phyloP scores from a whole-genome alignment of 2,888 invertebrate species.

The Oligia latruncula region DNA sequence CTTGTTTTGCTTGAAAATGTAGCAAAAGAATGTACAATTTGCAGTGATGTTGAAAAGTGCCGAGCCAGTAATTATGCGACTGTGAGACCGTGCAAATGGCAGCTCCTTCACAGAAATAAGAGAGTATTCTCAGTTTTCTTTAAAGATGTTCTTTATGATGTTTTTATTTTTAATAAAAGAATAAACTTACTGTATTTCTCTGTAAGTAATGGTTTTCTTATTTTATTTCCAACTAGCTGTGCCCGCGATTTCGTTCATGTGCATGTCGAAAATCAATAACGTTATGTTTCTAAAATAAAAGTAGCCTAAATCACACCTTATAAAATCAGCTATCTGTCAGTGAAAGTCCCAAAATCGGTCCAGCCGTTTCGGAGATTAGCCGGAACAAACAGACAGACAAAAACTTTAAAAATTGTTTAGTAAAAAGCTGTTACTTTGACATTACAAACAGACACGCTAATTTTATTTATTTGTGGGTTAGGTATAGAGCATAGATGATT shows the following conservation, averaged over 20 bases:
- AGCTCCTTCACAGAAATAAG: constrained; percentile 56
- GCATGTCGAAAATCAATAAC: no score
- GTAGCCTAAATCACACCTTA: no score
- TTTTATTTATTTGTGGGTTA: not conserved
- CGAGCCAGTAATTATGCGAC: constrained; percentile 61
- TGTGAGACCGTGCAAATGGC: constrained; percentile 54
- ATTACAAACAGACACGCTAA: not conserved
- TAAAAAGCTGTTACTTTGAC: no score
- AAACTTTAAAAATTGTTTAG: no score
- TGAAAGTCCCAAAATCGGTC: no score
- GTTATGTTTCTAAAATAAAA: no score
- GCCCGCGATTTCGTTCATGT: no score
- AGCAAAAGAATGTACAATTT: constrained; percentile 55
- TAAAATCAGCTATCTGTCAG: no score
- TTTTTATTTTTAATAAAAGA: constrained; percentile 11
- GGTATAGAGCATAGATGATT: not conserved
- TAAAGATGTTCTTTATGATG: constrained; percentile 33
- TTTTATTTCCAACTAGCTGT: not conserved
- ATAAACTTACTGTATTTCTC: not conserved
- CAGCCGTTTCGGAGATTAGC: no score
- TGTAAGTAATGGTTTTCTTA: not conserved
- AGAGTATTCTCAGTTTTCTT: constrained; percentile 40
- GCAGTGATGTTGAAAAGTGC: constrained; percentile 54
- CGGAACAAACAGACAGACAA: no score
- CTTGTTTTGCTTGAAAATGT: constrained; percentile 51